phyloP scores from a whole-genome alignment of 2,888 invertebrate species.

The Heliconius aoede region DNA sequence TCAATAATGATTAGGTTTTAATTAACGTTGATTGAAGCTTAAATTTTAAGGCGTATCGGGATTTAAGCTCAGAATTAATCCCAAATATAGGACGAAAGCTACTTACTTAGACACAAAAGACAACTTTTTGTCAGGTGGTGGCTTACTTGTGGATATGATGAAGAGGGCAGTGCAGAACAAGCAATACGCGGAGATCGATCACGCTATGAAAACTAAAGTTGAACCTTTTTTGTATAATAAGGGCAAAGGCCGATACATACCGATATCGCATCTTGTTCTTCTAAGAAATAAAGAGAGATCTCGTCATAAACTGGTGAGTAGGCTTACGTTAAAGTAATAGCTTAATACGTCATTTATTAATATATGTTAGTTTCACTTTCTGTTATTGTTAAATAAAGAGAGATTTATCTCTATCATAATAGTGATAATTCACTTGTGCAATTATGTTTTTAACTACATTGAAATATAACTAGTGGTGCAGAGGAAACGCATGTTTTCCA shows the following conservation, averaged over 20 bases:
- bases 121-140: slow-evolving; percentile 86
- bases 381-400: no score
- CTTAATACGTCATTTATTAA: not conserved
- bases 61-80: no score
- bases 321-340: not conserved
- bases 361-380: not conserved
- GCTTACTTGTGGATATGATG: slow-evolving; percentile 96
- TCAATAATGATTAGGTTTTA: no score
- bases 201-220: slow-evolving; percentile 95
- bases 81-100: no score
- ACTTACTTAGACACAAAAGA: not conserved
- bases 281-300: slow-evolving; percentile 93
- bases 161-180: slow-evolving; percentile 95
- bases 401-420: no score
- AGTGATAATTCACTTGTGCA: no score
- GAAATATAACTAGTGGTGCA: no score
- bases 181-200: slow-evolving; percentile 95
- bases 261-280: slow-evolving; percentile 94
- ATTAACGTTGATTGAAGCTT: no score
- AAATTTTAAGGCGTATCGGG: no score
- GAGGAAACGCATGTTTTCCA: no score
- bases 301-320: slow-evolving; percentile 89
- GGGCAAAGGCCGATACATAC: slow-evolving; percentile 95
- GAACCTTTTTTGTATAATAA: slow-evolving; percentile 96
- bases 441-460: no score